Conservation (phyloP, 2,888 invertebrate genomes). For the Dasysyrphus albostriatus region DNA sequence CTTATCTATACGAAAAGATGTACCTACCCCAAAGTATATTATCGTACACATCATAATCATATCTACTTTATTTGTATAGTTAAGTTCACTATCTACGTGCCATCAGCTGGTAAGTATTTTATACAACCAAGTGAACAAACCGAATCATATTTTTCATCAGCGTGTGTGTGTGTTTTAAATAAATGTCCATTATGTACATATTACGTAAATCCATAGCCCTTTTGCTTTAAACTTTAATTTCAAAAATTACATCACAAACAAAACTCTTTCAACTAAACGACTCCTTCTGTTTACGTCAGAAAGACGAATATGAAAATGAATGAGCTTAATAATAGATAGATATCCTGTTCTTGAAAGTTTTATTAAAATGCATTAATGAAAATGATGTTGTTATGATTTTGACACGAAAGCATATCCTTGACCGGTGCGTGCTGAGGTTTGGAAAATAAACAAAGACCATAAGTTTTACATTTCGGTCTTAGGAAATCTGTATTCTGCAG, state of each 20-base stretch:
- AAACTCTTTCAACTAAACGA: not conserved
- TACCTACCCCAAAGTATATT: too few species aligned
- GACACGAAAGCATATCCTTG: not conserved
- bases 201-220: not conserved
- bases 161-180: too few species aligned
- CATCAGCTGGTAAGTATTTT: too few species aligned
- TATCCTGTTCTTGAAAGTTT: not conserved
- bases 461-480: not conserved
- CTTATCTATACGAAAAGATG: too few species aligned
- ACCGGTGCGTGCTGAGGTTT: not conserved
- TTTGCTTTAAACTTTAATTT: not conserved
- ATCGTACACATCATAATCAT: too few species aligned
- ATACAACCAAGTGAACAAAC: too few species aligned
- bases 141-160: too few species aligned
- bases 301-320: not conserved
- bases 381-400: not conserved
- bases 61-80: too few species aligned
- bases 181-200: not conserved
- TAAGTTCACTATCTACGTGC: too few species aligned
- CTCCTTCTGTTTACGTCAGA: not conserved
- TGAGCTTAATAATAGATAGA: not conserved
- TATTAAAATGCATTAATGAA: not conserved
- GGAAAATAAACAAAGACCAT: not conserved
- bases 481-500: not conserved
- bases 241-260: not conserved